Evolutionary conservation across 1,140 invertebrate genomes (phyloP).

Genomic region (Sesamia nonagrioides): DNA sequence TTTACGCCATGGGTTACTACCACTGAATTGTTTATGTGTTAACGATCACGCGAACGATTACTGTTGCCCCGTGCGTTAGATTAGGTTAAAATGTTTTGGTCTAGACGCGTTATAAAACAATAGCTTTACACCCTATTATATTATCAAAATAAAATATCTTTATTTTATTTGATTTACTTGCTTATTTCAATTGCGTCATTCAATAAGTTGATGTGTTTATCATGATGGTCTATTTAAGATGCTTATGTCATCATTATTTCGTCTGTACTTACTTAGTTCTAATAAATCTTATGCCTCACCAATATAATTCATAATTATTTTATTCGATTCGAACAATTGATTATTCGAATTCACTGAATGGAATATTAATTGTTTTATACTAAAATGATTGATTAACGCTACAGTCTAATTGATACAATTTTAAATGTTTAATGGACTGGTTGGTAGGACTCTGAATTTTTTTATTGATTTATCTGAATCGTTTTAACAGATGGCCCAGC

Average conservation of each 20-base stretch:
- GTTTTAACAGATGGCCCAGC: slow-evolving; percentile 95
- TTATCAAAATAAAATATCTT: background rate
- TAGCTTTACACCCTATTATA: background rate
- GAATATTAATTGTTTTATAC: background rate
- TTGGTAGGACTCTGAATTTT: slow-evolving; percentile 33
- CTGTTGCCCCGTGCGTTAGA: slow-evolving; percentile 12
- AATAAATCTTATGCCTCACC: background rate
- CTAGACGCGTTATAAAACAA: slow-evolving; percentile 21
- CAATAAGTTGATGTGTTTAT: background rate
- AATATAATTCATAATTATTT: background rate
- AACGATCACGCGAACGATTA: slow-evolving; percentile 30
- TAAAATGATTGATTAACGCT: slow-evolving; percentile 1
- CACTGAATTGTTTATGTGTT: slow-evolving; percentile 42
- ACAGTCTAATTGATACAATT: slow-evolving; percentile 1
- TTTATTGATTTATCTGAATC: slow-evolving; percentile 46
- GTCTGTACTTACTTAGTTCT: background rate
- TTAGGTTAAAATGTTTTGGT: slow-evolving; percentile 32
- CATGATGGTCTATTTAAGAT: background rate
- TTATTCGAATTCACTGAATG: background rate
- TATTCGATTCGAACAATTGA: background rate
- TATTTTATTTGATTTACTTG: background rate
- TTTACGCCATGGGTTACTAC: slow-evolving; percentile 22
- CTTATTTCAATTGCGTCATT: background rate
- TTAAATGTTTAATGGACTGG: slow-evolving; percentile 26
- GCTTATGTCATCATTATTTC: background rate